Evolutionary conservation across 2,797 vertebrate genomes (phyloP), one percentile per base, ranked within the genome.

Genomic region (Sitta carolinensis): DNA sequence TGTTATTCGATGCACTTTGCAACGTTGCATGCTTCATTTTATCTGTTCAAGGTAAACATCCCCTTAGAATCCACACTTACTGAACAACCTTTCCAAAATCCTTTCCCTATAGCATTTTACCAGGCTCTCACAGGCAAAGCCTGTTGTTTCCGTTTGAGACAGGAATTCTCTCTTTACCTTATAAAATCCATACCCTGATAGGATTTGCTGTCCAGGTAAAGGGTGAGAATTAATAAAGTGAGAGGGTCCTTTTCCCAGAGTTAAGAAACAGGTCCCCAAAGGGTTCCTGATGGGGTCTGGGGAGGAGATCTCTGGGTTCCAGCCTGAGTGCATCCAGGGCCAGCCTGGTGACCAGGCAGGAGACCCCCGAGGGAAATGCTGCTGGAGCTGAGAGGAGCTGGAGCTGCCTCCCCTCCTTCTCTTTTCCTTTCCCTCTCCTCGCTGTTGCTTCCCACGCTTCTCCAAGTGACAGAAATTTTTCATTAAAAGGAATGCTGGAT

Each of bases 231-330:
- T 30, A 59, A 36, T 5, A 2, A 11, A 59, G 22, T 0, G 2
- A 74, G 45, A 63, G 45, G 5, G 9, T 81, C 45, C 26, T 77
- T 89, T 70, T 27, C 21, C 32, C 50, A 64, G 36, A 30, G 7
- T 27, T 36, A 22, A 5, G 16, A 52, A 13, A 45, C 7, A 45
- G 25, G 17, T 36, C 25, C 34, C 47, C 2, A 6, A 17, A 72
- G 25, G 3, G 40, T 11, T 42, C 54, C 27, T 90, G 18, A 11
- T 0, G 0, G 2, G 18, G 4, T 15, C 5, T 0, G 2, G 23
- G 23, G 9, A 19, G 13, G 11, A 62, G 17, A 67, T 59, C 63
- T 7, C 26, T 8, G 34, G 19, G 10, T 40, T 70, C 13, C 68
- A 69, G 43, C n/a, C 50, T 2, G 20, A 42, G 15, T 22, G 47